Conservation (phyloP, 2,797 vertebrate species). For the Neosilurus mollespiculum region DNA sequence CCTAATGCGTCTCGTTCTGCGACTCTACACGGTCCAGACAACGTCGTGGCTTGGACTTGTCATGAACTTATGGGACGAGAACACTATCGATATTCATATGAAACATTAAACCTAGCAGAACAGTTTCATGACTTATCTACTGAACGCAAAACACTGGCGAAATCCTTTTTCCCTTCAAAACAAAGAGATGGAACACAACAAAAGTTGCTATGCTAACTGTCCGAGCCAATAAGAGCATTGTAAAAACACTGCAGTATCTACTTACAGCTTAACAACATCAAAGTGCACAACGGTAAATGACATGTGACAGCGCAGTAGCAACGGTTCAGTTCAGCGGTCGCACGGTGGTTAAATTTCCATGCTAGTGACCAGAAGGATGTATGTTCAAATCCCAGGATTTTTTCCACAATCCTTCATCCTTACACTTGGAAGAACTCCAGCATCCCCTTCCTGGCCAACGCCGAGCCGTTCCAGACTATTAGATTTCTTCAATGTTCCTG, state of each 20-base stretch:
- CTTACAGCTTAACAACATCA: not conserved
- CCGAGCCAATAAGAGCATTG: not conserved
- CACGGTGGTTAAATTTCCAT: not conserved
- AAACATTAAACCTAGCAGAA: not conserved
- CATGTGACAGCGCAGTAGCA: not conserved
- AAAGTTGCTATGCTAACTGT: not conserved
- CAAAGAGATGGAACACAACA: not conserved
- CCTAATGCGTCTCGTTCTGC: not conserved
- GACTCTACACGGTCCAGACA: not conserved
- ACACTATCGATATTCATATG: not conserved
- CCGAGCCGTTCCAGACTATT: not conserved
- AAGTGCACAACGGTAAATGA: not conserved
- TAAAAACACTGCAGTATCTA: not conserved
- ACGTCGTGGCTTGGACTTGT: constrained; percentile 22
- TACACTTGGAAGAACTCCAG: not conserved
- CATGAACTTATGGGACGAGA: constrained; percentile 2
- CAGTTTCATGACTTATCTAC: not conserved
- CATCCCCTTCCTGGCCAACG: not conserved
- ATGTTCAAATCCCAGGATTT: not conserved
- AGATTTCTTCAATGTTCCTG: not conserved
- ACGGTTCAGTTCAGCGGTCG: not conserved
- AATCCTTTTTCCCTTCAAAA: not conserved
- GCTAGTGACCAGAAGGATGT: not conserved
- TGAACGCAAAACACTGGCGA: not conserved
- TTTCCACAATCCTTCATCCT: not conserved